Base-by-base conservation (phyloP, 2,888 invertebrate species). In the Thera obeliscata region DNA sequence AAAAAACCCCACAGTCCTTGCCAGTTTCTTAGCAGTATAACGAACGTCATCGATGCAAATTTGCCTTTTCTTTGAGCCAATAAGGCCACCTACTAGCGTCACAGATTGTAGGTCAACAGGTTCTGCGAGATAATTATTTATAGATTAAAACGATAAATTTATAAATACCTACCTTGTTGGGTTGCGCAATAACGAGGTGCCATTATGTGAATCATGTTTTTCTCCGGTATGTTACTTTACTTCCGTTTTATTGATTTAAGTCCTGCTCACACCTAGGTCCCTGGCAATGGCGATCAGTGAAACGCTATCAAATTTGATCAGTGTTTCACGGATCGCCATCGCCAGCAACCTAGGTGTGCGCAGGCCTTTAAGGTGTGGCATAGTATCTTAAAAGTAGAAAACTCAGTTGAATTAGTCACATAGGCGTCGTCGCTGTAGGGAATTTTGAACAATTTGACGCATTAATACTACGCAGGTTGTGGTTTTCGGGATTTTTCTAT, bases 21-120 rank as follows among this genome's bases (percentile, higher is more conserved):
- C 62, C 11, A 33, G 2, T 63, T 55, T 48, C 74, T 71, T 36
- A 22, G 22, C 54, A 12, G 38, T 38, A 3, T 43, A 7, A 7
- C 3, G 38, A 36, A 35, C 76, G 77, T 79, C 76, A 79, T 60
- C 46, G 52, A 77, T 76, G 75, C 66, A 73, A 77, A 77, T 76
- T 55, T 61, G 56, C 11, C 55, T 76, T 76, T 71, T 63, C 70
- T 76, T 71, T 74, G 72, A 70, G 56, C 64, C 48, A 61, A 67
- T 75, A 56, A 61, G 54, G 56, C 65, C 41, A 48, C 33, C 41
- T 35, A 56, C 48, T 66, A 60, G 58, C 74, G 74, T 71, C 72
- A 72, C 67, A 57, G 43, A 59, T 72, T 67, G 63, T 72, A 69
- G 65, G 63, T 67, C 61, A 74, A 74, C 75, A 6, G 66, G 75